Evolutionary conservation across 1,140 invertebrate genomes (phyloP), one percentile per base, ranked within the genome.

Genomic region (Callitettix versicolor): DNA sequence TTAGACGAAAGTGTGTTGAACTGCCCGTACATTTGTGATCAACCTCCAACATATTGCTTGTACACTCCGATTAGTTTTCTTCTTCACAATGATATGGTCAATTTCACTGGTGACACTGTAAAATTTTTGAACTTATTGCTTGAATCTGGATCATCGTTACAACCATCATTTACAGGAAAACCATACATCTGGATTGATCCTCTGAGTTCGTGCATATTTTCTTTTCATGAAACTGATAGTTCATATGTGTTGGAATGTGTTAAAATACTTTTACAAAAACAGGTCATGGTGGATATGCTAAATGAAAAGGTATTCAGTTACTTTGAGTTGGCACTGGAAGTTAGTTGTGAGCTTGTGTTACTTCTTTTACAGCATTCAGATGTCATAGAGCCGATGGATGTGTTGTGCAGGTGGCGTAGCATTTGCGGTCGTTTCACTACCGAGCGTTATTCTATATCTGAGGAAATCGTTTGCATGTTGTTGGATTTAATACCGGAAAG

Each of bases 251-350:
- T 51, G 33, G 20, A 20, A 51, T 51, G 48, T 26, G 11, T 51
- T 14, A 38, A 38, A 26, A 34, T 60, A 54, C 47, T 65, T 21
- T 57, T 65, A 24, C 33, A 61, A 21, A 56, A 59, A 42, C 54
- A 56, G 34, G 55, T 58, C 34, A 40, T 63, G 50, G 50, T 58
- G 34, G 60, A 65, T 54, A 33, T 21, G 21, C 48, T 34, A 3
- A 17, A 51, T 14, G 48, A 34, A 11, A 36, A 34, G 17, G 21
- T 34, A 34, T 34, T 34, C 17, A 20, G 11, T 36, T 18, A 30
- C 6, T 36, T 51, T 30, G 33, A 51, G 24, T 34, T 36, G 20
- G 48, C 48, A 3, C 12, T 21, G 11, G 36, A 21, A 18, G 17
- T 30, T 14, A n/a, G 24, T 20, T 30, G 24, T 17, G 48, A 51